A percentile compares a stretch with the other conserved stretches of the same genome.
phyloP scores from a whole-genome alignment of 2,113 vertebrate species.

The Fregata magnificens region DNA sequence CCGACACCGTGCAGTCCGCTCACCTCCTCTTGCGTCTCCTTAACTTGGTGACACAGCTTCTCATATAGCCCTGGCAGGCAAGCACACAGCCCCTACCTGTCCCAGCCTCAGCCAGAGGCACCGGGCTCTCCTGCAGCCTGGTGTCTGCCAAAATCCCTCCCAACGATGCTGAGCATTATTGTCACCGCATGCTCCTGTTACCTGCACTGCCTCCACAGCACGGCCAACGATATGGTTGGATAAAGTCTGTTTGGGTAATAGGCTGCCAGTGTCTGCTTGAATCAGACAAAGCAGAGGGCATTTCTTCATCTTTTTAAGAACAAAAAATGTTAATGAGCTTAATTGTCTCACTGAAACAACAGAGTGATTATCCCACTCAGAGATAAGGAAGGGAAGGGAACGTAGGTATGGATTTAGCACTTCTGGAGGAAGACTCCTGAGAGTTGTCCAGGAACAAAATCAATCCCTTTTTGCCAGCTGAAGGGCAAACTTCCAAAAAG shows the following conservation, averaged over 20 bases:
- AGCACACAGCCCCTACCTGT: neutral
- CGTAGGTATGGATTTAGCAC: neutral
- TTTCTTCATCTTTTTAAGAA: neutral
- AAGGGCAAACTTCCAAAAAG: neutral
- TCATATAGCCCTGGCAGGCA: neutral
- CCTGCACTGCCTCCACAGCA: neutral
- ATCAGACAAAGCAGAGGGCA: neutral
- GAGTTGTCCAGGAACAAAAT: neutral
- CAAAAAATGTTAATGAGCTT: neutral
- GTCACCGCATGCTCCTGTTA: accelerated
- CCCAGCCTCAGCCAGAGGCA: neutral
- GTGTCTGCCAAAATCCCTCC: neutral
- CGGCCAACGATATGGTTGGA: accelerated
- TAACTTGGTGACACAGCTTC: neutral
- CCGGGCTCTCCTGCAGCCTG: neutral
- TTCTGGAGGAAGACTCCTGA: neutral
- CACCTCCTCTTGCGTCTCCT: neutral
- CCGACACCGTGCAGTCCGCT: accelerated
- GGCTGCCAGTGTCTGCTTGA: neutral
- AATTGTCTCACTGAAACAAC: neutral
- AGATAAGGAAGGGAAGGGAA: neutral
- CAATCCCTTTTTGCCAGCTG: neutral
- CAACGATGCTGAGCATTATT: accelerated
- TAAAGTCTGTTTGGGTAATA: neutral
- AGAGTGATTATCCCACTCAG: neutral